A percentile compares a stretch with the other conserved stretches of the same genome.
These are phyloP conservation scores for Hetaerina titia DNA, from an alignment of 2,888 invertebrate species.

Conservation along the genomic window DNA sequence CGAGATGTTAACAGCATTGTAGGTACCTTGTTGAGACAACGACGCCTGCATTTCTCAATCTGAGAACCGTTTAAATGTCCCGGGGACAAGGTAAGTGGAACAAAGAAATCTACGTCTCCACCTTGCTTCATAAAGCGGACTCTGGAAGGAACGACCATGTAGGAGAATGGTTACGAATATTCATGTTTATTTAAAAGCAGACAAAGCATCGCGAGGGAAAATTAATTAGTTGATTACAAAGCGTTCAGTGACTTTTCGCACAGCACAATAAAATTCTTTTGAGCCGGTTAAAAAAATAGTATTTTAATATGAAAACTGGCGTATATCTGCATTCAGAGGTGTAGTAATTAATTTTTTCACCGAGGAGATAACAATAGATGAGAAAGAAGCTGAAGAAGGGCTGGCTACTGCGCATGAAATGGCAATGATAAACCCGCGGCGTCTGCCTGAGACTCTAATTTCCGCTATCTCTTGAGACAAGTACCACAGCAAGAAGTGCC, in stretches of 20 bases:
- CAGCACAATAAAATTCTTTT: not conserved
- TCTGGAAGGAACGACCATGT: not conserved
- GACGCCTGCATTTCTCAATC: not conserved
- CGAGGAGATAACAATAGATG: too few relatives aligned
- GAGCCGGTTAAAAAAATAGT: too few relatives aligned
- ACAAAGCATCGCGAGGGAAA: not conserved
- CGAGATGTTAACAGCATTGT: not conserved
- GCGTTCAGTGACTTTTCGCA: not conserved
- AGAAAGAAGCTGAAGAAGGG: not conserved
- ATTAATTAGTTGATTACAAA: not conserved
- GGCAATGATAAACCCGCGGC: not conserved
- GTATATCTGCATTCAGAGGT: too few relatives aligned
- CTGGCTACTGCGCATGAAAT: too few relatives aligned
- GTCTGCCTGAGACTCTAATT: not conserved
- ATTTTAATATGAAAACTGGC: too few relatives aligned
- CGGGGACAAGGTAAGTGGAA: not conserved
- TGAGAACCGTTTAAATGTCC: not conserved
- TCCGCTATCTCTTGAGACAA: not conserved
- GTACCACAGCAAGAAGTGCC: not conserved
- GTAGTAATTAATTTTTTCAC: too few relatives aligned
- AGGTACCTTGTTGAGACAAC: not conserved
- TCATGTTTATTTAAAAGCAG: not conserved
- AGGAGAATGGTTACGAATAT: not conserved
- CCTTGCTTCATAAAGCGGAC: not conserved
- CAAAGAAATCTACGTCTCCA: not conserved